Percentiles rank a stretch among this genome's conserved stretches.
Conservation (phyloP, 2,797 vertebrate species). For the Crax fasciolata region DNA sequence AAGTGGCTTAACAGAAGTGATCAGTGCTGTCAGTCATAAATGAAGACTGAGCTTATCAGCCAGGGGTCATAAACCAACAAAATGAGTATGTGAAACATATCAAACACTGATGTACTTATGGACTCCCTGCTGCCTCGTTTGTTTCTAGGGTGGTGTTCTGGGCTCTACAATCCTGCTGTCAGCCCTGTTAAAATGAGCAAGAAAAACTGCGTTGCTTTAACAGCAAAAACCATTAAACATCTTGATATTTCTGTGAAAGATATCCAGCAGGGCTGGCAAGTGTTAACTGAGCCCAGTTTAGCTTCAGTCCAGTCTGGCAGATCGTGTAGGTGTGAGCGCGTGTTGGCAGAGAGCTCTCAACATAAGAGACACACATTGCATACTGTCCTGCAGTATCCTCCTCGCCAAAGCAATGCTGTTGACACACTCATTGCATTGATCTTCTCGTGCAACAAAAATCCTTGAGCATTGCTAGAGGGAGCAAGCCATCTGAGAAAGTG, state of each 20-base stretch:
- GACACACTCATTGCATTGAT: neutral
- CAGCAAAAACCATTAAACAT: neutral
- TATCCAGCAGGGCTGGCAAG: neutral
- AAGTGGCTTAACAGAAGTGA: no score
- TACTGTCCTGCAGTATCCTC: neutral
- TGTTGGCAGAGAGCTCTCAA: neutral
- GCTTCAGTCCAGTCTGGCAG: neutral
- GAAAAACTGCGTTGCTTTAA: neutral
- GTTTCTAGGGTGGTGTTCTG: neutral
- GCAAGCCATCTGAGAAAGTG: neutral
- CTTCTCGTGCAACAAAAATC: neutral
- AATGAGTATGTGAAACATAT: neutral
- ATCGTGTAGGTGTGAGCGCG: neutral
- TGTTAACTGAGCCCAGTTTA: neutral
- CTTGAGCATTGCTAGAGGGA: neutral
- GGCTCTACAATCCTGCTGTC: neutral
- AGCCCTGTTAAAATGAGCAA: neutral
- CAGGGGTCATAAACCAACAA: neutral
- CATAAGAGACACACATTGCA: fast-evolving
- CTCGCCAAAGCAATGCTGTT: neutral
- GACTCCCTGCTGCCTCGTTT: neutral
- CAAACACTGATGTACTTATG: neutral
- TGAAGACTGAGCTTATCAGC: neutral
- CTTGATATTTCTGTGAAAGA: neutral
- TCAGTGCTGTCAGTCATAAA: neutral